Conservation (phyloP, 2,888 invertebrate species). For the Chelonus formosanus region DNA sequence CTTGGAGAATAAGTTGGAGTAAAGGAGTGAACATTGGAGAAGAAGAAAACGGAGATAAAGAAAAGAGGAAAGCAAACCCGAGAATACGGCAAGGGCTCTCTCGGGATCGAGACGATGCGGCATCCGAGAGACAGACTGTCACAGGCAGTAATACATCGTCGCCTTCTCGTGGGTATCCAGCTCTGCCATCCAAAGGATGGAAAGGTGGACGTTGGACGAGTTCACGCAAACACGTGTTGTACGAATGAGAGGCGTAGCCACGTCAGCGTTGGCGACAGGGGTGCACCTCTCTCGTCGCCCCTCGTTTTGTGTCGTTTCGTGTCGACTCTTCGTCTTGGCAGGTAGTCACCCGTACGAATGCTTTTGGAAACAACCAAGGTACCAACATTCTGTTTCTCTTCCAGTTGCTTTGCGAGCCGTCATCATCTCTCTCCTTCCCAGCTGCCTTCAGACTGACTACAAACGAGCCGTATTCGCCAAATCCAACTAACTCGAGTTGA, state of each 20-base stretch:
- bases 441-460: constrained; percentile 49
- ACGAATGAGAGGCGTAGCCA: constrained; percentile 53
- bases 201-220: constrained; percentile 49
- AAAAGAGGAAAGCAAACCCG: constrained; percentile 2
- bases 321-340: constrained; percentile 38
- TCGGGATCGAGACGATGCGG: constrained; percentile 29
- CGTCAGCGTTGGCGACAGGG: constrained; percentile 38
- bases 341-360: constrained; percentile 41
- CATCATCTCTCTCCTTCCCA: constrained; percentile 32
- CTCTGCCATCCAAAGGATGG: constrained; percentile 22
- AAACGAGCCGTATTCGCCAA: constrained; percentile 61
- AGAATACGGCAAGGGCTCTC: constrained; percentile 17
- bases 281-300: constrained; percentile 29
- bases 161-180: constrained; percentile 49
- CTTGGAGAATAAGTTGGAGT: too few relatives aligned
- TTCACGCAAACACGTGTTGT: constrained; percentile 63
- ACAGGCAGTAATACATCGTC: constrained; percentile 62
- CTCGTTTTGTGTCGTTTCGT: constrained; percentile 34
- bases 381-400: constrained; percentile 42
- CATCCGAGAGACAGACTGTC: constrained; percentile 58
- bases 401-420: constrained; percentile 14
- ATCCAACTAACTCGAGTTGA: constrained; percentile 59
- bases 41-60: constrained; percentile 2
- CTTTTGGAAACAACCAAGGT: constrained; percentile 18
- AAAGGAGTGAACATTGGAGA: neutral